Evolutionary conservation across 2,113 vertebrate genomes (phyloP).

Genomic region (Chelonoidis abingdonii): DNA sequence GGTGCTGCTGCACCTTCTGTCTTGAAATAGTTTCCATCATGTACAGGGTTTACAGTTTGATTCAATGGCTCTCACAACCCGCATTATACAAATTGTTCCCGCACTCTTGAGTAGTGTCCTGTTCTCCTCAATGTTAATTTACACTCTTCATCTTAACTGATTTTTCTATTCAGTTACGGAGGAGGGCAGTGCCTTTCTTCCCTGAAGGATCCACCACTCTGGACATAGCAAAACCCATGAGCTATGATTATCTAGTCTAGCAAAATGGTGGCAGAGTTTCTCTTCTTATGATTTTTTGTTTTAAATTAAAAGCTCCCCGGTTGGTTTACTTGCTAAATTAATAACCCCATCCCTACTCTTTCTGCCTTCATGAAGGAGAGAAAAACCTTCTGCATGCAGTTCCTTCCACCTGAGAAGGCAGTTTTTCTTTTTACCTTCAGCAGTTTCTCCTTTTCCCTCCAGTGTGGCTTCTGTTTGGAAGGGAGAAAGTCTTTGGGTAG

Average conservation of each 20-base stretch:
- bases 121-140: neutral
- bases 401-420: neutral
- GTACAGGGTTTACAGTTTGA: too few relatives aligned
- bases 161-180: neutral
- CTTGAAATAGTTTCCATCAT: too few relatives aligned
- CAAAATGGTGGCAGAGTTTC: neutral
- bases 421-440: fast-evolving
- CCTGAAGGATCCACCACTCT: neutral
- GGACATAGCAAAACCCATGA: too few relatives aligned
- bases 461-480: neutral
- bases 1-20: too few relatives aligned
- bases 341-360: neutral
- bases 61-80: too few relatives aligned
- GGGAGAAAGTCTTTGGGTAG: neutral
- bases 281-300: neutral
- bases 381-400: fast-evolving
- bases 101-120: neutral
- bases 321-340: neutral
- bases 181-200: neutral
- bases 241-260: neutral
- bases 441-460: fast-evolving
- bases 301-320: neutral
- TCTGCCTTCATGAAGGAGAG: fast-evolving
- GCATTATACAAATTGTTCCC: too few relatives aligned
- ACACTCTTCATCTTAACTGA: neutral